These are phyloP conservation scores for Mesorhabditis spiculigera DNA, from an alignment of 2,888 invertebrate genomes.

Conservation along the genomic window DNA sequence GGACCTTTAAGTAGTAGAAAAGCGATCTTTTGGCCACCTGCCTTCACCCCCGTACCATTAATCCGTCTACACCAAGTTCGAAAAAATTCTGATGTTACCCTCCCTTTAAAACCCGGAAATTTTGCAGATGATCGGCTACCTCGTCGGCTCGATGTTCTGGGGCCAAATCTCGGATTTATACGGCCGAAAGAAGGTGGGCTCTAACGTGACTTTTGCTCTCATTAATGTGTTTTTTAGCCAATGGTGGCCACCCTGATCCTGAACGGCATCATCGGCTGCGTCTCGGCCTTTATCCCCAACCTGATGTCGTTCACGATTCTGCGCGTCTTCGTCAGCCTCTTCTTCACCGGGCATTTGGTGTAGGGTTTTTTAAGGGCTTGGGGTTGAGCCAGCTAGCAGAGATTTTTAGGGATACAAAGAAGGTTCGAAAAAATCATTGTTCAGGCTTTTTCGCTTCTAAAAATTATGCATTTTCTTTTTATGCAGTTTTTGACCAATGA, in stretches of 20 bases:
- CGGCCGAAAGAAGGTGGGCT: background rate
- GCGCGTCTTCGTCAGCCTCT: background rate
- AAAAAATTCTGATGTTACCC: too few species aligned
- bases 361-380: background rate
- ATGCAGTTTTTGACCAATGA: too few species aligned
- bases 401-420: too few species aligned
- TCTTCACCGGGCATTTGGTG: slow-evolving; percentile 6
- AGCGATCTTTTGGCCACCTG: too few species aligned
- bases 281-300: background rate
- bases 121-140: slow-evolving; percentile 6
- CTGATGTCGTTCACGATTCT: background rate
- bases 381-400: too few species aligned
- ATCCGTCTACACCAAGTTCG: too few species aligned
- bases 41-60: too few species aligned
- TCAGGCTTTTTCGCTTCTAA: too few species aligned
- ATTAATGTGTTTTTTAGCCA: background rate
- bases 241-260: background rate
- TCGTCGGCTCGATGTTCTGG: background rate
- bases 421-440: too few species aligned
- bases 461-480: too few species aligned
- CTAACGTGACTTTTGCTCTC: background rate
- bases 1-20: too few species aligned
- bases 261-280: background rate
- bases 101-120: too few species aligned
- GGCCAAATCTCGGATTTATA: background rate